These are phyloP conservation scores for Pseudobourletiella spinata DNA, from an alignment of 1,140 invertebrate species.

Conservation along the genomic window DNA sequence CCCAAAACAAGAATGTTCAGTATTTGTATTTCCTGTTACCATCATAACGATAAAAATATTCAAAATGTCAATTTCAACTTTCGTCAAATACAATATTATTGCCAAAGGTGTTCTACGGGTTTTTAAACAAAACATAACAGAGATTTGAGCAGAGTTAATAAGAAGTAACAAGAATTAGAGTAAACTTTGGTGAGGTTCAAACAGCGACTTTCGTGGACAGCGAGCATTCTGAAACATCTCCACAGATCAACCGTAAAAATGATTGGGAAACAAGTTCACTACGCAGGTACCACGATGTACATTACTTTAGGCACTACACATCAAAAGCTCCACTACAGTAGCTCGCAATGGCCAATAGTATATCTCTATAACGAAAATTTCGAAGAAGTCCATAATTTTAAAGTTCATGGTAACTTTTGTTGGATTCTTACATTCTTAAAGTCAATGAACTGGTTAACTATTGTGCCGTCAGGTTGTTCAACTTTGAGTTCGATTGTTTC, in stretches of 20 bases:
- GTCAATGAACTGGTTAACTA: constrained; percentile 84
- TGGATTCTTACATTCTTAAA: constrained; percentile 73
- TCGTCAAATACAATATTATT: background rate
- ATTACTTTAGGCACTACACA: too few relatives aligned
- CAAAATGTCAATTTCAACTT: background rate
- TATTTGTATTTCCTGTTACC: constrained; percentile 76
- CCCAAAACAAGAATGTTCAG: constrained; percentile 83
- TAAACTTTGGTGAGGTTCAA: too few relatives aligned
- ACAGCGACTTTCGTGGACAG: too few relatives aligned
- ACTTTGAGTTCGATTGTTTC: constrained; percentile 83
- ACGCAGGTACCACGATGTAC: too few relatives aligned
- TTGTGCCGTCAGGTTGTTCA: constrained; percentile 77
- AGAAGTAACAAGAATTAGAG: too few relatives aligned
- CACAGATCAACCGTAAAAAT: too few relatives aligned
- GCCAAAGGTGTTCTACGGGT: background rate
- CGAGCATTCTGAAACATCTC: too few relatives aligned
- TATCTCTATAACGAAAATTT: too few relatives aligned
- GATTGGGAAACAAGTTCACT: too few relatives aligned
- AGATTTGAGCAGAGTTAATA: background rate
- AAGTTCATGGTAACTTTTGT: background rate
- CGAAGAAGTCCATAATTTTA: too few relatives aligned
- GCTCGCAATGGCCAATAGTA: too few relatives aligned
- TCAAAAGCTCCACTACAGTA: too few relatives aligned
- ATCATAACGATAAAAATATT: constrained; percentile 23
- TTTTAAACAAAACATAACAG: background rate